A percentile compares a stretch with the other conserved stretches of the same genome.
Conservation (phyloP, 1,140 invertebrate species). For the Latrodectus geometricus region DNA sequence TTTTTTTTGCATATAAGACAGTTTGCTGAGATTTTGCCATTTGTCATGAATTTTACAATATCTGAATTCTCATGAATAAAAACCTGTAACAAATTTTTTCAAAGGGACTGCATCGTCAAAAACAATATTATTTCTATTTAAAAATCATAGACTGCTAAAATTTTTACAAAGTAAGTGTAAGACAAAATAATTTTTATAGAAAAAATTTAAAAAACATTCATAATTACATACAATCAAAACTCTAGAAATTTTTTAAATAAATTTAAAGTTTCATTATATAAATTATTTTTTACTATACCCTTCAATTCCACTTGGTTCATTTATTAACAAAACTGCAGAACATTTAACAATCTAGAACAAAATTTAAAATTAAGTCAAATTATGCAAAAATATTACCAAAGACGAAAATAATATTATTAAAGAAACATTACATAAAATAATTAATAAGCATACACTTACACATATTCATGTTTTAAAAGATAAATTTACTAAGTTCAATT, state of each 20-base stretch:
- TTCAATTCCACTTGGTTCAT: constrained; percentile 72
- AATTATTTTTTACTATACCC: constrained; percentile 68
- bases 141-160: background rate
- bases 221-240: constrained; percentile 35
- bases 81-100: too few species aligned
- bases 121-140: background rate
- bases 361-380: background rate
- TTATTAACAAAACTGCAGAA: constrained; percentile 70
- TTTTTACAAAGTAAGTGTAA: background rate
- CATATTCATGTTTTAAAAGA: too few species aligned
- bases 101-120: too few species aligned
- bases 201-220: background rate
- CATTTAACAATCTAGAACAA: constrained; percentile 71
- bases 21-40: too few species aligned
- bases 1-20: too few species aligned
- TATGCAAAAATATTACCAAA: too few species aligned
- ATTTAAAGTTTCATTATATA: background rate
- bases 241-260: background rate
- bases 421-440: too few species aligned
- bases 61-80: too few species aligned
- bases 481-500: too few species aligned
- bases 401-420: too few species aligned
- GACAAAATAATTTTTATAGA: background rate
- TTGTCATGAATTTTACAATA: too few species aligned
- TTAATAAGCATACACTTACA: too few species aligned